Evolutionary conservation across 2,113 vertebrate genomes (phyloP), one percentile per base, ranked within the genome.

Genomic region (Malaclemys terrapin): DNA sequence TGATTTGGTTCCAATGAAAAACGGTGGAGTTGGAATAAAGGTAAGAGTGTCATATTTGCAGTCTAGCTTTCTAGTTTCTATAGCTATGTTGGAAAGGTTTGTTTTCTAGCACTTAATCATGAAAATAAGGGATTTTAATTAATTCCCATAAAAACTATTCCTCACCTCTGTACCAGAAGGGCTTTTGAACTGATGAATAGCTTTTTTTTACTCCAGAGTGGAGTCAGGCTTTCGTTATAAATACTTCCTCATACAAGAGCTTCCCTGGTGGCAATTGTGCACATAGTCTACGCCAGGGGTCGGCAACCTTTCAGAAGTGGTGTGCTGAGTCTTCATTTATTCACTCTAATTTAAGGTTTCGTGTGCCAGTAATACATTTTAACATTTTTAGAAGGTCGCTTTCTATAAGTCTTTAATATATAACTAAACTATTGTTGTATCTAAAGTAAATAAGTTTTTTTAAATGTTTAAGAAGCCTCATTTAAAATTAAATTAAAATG

Each of bases 11-110:
- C 97, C 98, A 8, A 97, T 98, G 97, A 98, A 98, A 89, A 98
- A 98, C 83, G 98, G 98, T 90, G 98, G 98, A 13, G 98, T 99
- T 97, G 99, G 98, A 93, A 97, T 98, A 86, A 98, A 99, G 98
- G 99, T 99, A 98, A 96, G 96, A 57, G 5, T 25, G 62, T 25
- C 38, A 13, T 78, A 22, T 27, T 38, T 82, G 5, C 12, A 53
- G 27, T 27, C 0, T 81, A 10, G 56, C 11, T 75, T 85, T 78
- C n/a, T 25, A 11, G 3, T 1, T 24, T 65, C 56, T 91, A 7
- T 8, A 92, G 25, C 17, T 90, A 42, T 54, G 81, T 29, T 31
- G 81, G 52, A 29, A 89, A 27, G 27, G 10, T 54, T 84, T 86
- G 14, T 0, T 1, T 90, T 93, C 87, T 8, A n/a, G 38, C n/a